Percentiles rank a stretch among this genome's conserved stretches.
Conservation (phyloP, 2,113 vertebrate genomes). For the Neolamprologus ventralis region DNA sequence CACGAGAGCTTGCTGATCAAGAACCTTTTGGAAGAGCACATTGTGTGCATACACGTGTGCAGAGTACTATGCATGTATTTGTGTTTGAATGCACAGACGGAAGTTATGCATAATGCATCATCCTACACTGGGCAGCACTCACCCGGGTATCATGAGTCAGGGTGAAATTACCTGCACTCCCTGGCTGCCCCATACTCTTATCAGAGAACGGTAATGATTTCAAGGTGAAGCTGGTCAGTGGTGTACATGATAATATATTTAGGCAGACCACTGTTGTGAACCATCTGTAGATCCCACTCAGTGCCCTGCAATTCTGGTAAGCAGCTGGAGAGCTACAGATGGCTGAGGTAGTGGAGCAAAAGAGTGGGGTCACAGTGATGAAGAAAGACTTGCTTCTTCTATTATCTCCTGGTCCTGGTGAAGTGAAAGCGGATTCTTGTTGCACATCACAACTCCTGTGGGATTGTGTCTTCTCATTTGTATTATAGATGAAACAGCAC, state of each 20-base stretch:
- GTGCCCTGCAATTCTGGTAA: slow-evolving; percentile 63
- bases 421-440: background rate
- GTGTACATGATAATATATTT: slow-evolving; percentile 71
- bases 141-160: slow-evolving; percentile 32
- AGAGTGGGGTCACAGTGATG: slow-evolving; percentile 5
- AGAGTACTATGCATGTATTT: background rate
- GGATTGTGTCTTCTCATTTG: background rate
- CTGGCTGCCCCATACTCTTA: slow-evolving; percentile 29
- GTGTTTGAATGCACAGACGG: background rate
- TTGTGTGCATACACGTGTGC: background rate
- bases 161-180: slow-evolving; percentile 42
- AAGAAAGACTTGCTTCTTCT: slow-evolving; percentile 1
- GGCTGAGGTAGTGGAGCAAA: slow-evolving; percentile 39
- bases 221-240: slow-evolving; percentile 70
- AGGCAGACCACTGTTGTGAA: slow-evolving; percentile 67
- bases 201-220: slow-evolving; percentile 35
- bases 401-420: slow-evolving; percentile 17
- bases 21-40: slow-evolving; percentile 12
- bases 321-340: slow-evolving; percentile 75
- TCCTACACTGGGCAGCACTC: slow-evolving; percentile 15
- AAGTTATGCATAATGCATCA: slow-evolving; percentile 51
- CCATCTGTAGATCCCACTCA: slow-evolving; percentile 59
- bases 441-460: background rate
- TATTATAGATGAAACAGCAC: background rate
- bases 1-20: background rate